These are phyloP conservation scores for Ectobius pallidus DNA, from an alignment of 2,888 invertebrate genomes.

Conservation along the genomic window DNA sequence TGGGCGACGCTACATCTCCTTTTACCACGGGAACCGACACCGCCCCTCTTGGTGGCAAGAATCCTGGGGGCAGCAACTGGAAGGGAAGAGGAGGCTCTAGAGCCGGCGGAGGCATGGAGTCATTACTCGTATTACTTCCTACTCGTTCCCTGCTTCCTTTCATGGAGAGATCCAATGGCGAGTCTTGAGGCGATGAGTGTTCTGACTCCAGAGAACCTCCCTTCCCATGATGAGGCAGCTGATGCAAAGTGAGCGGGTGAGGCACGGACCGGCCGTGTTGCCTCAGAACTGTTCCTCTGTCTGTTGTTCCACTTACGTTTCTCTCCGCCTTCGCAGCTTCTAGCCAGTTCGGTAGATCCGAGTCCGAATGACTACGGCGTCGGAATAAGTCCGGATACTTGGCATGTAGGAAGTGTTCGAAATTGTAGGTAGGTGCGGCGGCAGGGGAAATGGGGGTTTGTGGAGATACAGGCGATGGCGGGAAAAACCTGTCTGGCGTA, in stretches of 20 bases:
- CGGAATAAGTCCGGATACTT: conserved; percentile 68
- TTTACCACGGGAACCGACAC: conserved; percentile 77
- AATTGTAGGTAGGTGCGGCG: conserved; percentile 63
- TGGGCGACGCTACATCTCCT: conserved; percentile 78
- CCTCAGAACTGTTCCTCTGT: conserved; percentile 50
- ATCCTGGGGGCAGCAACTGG: conserved; percentile 61
- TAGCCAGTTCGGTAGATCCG: conserved; percentile 65
- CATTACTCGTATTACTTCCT: conserved; percentile 48
- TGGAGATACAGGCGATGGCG: conserved; percentile 64
- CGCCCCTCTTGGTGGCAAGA: conserved; percentile 60
- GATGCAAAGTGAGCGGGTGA: conserved; percentile 47
- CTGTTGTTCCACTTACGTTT: conserved; percentile 46
- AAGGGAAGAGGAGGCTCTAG: conserved; percentile 48
- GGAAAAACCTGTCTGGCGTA: conserved; percentile 56
- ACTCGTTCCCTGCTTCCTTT: conserved; percentile 60
- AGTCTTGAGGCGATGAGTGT: conserved; percentile 72
- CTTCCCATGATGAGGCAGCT: conserved; percentile 53
- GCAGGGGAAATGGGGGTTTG: conserved; percentile 58
- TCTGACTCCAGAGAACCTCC: conserved; percentile 61
- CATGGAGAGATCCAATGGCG: conserved; percentile 83
- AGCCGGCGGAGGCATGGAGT: conserved; percentile 48
- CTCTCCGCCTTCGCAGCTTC: conserved; percentile 56
- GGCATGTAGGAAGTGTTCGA: conserved; percentile 67
- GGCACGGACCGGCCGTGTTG: conserved; percentile 46
- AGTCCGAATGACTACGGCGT: conserved; percentile 69